Conservation (phyloP, 2,113 vertebrate genomes). For the Erpornis zantholeuca region DNA sequence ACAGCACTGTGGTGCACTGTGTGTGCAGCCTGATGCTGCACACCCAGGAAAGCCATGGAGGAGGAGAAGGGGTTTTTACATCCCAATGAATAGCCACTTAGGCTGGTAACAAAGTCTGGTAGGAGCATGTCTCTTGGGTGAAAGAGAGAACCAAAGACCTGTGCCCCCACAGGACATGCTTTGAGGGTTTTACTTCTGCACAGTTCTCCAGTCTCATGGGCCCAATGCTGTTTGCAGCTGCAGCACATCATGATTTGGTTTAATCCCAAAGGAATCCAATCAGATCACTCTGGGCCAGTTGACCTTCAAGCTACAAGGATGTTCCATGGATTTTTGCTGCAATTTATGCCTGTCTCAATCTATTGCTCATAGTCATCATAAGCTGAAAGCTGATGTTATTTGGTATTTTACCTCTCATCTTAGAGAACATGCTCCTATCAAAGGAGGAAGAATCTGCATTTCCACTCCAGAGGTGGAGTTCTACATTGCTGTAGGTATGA, state of each 20-base stretch:
- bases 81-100: not conserved
- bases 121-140: not conserved
- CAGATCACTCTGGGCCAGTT: not conserved
- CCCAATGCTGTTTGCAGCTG: not conserved
- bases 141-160: not conserved
- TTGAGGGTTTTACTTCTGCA: not conserved
- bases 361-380: not conserved
- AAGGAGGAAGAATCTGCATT: not conserved
- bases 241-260: not conserved
- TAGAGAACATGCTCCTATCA: not conserved
- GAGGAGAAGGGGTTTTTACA: not conserved
- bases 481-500: not conserved
- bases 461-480: not conserved
- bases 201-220: not conserved
- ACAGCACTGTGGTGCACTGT: not conserved
- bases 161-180: not conserved
- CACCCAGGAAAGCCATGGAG: rapidly evolving
- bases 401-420: not conserved
- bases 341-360: not conserved
- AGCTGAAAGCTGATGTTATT: not conserved
- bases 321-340: not conserved
- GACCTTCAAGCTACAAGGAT: not conserved
- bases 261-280: not conserved
- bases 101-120: not conserved
- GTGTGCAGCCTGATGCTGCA: not conserved